phyloP scores from a whole-genome alignment of 1,140 invertebrate species.

The Drosophila auraria region DNA sequence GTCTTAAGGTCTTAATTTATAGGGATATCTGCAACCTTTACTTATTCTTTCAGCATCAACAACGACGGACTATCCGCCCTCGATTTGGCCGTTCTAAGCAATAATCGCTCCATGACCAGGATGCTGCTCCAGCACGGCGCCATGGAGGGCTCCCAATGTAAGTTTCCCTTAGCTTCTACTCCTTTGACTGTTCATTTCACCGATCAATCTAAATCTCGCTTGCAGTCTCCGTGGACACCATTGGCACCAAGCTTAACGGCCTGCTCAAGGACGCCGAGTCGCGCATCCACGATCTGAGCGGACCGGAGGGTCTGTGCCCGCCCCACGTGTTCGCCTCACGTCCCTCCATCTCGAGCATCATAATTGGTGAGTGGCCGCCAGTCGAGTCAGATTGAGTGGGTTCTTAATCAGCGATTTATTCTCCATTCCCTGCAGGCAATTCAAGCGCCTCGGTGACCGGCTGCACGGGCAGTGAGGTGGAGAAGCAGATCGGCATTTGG shows the following conservation, averaged over 20 bases:
- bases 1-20: not conserved
- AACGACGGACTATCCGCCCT: conserved; percentile 94
- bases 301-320: conserved; percentile 71
- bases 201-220: conserved; percentile 61
- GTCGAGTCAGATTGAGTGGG: conserved; percentile 12
- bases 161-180: conserved; percentile 91
- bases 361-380: conserved; percentile 74
- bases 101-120: conserved; percentile 93
- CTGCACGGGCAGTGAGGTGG: conserved; percentile 90
- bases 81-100: conserved; percentile 95
- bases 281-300: conserved; percentile 90
- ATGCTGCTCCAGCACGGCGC: conserved; percentile 95
- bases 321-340: conserved; percentile 69
- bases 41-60: conserved; percentile 89
- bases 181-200: conserved; percentile 73
- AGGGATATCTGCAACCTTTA: not conserved
- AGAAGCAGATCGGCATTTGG: conserved; percentile 95
- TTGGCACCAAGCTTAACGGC: conserved; percentile 90
- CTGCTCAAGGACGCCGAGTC: conserved; percentile 93
- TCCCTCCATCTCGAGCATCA: conserved; percentile 84
- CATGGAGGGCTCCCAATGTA: conserved; percentile 94
- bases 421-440: conserved; percentile 65
- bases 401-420: conserved; percentile 8
- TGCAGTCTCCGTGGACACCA: conserved; percentile 90
- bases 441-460: conserved; percentile 86